Base-by-base conservation (phyloP, 2,888 invertebrate species). In the Euplexia lucipara region DNA sequence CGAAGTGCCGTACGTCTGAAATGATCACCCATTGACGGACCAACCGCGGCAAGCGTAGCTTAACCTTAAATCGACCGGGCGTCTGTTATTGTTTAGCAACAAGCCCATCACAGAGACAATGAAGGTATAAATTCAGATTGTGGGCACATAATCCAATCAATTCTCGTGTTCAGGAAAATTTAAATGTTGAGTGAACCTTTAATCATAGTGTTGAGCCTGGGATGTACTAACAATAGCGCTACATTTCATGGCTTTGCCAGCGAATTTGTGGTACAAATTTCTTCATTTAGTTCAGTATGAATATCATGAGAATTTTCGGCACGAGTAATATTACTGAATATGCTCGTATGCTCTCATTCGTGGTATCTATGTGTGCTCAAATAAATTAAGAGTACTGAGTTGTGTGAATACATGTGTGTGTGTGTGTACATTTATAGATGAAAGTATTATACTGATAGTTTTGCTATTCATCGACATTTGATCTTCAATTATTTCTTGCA, bases 61-160 rank as follows among this genome's bases (percentile, higher is more conserved):
- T n/a, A n/a, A n/a, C n/a, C n/a, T n/a, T n/a, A n/a, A n/a, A n/a
- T n/a, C n/a, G n/a, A n/a, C n/a, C n/a, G n/a, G n/a, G n/a, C n/a
- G n/a, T n/a, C n/a, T n/a, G n/a, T n/a, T n/a, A n/a, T n/a, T n/a
- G n/a, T n/a, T n/a, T n/a, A n/a, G n/a, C n/a, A n/a, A n/a, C n/a
- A n/a, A n/a, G n/a, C n/a, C n/a, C n/a, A n/a, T n/a, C n/a, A n/a
- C n/a, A n/a, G n/a, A n/a, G n/a, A n/a, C n/a, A n/a, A n/a, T n/a
- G n/a, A n/a, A n/a, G 12, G 14, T 12, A 30, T 37, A 6, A 61
- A 47, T 64, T 34, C 16, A 16, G 18, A 14, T 12, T 34, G 35
- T 35, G 22, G 2, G 2, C 7, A 44, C 5, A n/a, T 58, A n/a
- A 57, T 57, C 18, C 37, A 37, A 66, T 66, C 32, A 66, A 18